Conservation (phyloP, 2,797 vertebrate genomes). For the Pseudochromis fuscus region DNA sequence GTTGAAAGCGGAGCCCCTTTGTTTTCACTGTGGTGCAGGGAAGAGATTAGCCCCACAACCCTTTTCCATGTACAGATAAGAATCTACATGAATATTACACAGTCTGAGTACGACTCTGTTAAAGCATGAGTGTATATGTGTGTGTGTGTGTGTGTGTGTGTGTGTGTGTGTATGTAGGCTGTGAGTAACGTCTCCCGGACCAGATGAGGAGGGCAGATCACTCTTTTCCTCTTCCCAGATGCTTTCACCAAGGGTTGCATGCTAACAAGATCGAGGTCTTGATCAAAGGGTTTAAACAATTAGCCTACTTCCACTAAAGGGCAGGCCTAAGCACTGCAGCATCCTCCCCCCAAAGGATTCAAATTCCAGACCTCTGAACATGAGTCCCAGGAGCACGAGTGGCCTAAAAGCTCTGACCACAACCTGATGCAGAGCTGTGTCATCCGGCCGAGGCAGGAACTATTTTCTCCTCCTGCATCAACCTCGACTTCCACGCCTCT, state of each 20-base stretch:
- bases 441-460: constrained; percentile 78
- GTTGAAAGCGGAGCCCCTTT: constrained; percentile 65
- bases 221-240: constrained; percentile 79
- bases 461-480: constrained; percentile 77
- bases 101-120: constrained; percentile 44
- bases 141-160: constrained; percentile 14
- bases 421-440: constrained; percentile 68
- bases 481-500: constrained; percentile 74
- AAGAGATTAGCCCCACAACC: constrained; percentile 74
- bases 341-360: constrained; percentile 73
- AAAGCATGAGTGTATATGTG: constrained; percentile 20
- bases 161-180: constrained; percentile 37
- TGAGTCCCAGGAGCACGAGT: constrained; percentile 70
- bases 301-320: constrained; percentile 82
- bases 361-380: constrained; percentile 81
- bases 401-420: constrained; percentile 75
- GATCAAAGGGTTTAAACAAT: constrained; percentile 87
- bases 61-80: constrained; percentile 78
- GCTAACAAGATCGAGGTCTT: constrained; percentile 85
- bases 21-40: constrained; percentile 66
- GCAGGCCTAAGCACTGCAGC: constrained; percentile 70
- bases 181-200: constrained; percentile 68
- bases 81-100: constrained; percentile 79
- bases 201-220: constrained; percentile 65
- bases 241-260: constrained; percentile 82